Conservation (phyloP, 2,113 vertebrate species). For the Serilophus lunatus region DNA sequence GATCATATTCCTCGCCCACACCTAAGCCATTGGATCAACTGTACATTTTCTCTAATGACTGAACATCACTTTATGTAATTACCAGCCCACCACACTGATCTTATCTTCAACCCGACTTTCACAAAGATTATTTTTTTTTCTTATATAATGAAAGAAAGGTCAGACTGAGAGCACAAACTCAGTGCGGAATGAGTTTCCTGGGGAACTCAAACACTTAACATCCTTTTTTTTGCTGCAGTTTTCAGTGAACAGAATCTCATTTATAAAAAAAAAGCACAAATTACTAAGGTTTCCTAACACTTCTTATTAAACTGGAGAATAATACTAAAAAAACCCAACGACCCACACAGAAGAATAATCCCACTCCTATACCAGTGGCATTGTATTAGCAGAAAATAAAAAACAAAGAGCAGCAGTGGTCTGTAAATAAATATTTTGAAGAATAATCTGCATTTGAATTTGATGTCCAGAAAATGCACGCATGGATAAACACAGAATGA, state of each 20-base stretch:
- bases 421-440: not conserved
- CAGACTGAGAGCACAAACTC: constrained; percentile 35
- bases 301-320: not conserved
- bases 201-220: constrained; percentile 12
- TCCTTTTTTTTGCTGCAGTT: constrained; percentile 25
- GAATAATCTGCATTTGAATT: not conserved
- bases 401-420: not conserved
- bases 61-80: constrained; percentile 71
- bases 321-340: not conserved
- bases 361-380: not conserved
- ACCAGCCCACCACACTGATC: constrained; percentile 68
- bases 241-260: constrained; percentile 38
- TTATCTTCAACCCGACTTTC: constrained; percentile 67
- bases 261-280: not conserved
- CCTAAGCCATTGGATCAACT: constrained; percentile 76
- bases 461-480: not conserved
- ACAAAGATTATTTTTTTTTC: constrained; percentile 38
- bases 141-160: constrained; percentile 65
- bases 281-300: not conserved
- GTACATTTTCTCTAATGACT: constrained; percentile 64
- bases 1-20: constrained; percentile 45
- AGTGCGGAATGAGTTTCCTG: constrained; percentile 13
- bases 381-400: constrained; percentile 6
- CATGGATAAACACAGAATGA: not conserved
- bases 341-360: not conserved